Conservation (phyloP, 2,888 invertebrate genomes). For the Drosophila pegasa region DNA sequence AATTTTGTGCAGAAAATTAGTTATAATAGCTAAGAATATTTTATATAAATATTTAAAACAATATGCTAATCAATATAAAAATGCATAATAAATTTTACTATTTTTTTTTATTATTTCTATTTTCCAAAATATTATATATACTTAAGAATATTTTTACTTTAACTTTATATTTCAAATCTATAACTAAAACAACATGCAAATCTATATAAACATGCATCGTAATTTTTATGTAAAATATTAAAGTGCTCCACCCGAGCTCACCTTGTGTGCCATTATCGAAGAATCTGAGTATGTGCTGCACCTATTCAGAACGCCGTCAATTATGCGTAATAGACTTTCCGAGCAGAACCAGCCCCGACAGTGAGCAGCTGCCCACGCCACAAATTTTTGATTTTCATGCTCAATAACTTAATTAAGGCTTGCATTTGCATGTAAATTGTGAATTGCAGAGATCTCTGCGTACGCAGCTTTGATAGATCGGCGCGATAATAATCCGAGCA, state of each 20-base stretch:
- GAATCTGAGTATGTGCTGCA: conserved; percentile 60
- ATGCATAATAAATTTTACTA: too few species aligned
- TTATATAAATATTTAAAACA: too few species aligned
- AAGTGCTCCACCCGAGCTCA: background rate
- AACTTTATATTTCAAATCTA: too few species aligned
- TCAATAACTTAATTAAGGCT: conserved; percentile 71
- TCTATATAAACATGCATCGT: background rate
- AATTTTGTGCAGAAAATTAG: too few species aligned
- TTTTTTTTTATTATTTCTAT: too few species aligned
- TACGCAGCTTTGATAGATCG: conserved; percentile 15
- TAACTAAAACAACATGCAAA: too few species aligned
- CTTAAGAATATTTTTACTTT: too few species aligned
- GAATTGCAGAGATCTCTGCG: conserved; percentile 15
- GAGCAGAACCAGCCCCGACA: conserved; percentile 16
- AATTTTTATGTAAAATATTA: background rate
- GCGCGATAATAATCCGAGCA: conserved; percentile 20
- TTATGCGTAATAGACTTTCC: conserved; percentile 39
- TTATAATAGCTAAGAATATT: too few species aligned
- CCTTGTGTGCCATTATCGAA: conserved; percentile 49
- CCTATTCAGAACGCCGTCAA: conserved; percentile 20
- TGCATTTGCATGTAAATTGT: conserved; percentile 48
- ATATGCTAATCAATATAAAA: too few species aligned
- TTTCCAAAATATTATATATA: too few species aligned
- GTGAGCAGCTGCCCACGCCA: conserved; percentile 20
- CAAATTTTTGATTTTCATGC: conserved; percentile 41